Conservation (phyloP, 2,113 vertebrate species). For the Tenrec ecaudatus region DNA sequence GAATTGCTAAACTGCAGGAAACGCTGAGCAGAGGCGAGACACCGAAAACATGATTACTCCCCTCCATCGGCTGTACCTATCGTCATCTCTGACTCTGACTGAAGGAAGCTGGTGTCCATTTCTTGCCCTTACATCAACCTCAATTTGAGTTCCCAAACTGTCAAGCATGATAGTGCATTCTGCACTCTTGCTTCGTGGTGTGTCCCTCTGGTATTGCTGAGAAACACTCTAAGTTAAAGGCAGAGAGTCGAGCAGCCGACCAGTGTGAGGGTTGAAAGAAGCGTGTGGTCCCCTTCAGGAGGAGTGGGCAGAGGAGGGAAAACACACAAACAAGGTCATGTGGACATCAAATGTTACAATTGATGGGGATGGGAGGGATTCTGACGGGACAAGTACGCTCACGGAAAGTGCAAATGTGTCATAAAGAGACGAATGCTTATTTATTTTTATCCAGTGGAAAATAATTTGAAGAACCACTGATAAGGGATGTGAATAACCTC, state of each 20-base stretch:
- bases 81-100: slow-evolving; percentile 26
- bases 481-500: no score
- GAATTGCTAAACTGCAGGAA: not conserved
- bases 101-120: slow-evolving; percentile 22
- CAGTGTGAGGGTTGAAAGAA: not conserved
- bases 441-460: not conserved
- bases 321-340: slow-evolving; percentile 19
- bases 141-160: slow-evolving; percentile 40
- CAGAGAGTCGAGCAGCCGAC: not conserved
- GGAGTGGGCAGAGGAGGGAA: not conserved
- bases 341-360: not conserved
- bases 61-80: not conserved
- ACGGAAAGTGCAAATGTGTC: not conserved
- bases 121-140: slow-evolving; percentile 38
- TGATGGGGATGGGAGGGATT: not conserved
- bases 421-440: slow-evolving; percentile 23
- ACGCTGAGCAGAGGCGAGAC: slow-evolving; percentile 8
- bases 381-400: not conserved
- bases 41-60: not conserved
- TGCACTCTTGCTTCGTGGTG: not conserved
- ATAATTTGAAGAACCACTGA: not conserved
- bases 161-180: not conserved
- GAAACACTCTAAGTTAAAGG: not conserved
- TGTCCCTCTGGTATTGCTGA: slow-evolving; percentile 32
- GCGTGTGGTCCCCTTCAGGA: not conserved